Base-by-base conservation (phyloP, 1,140 invertebrate genomes). In the Drosophila ficusphila region DNA sequence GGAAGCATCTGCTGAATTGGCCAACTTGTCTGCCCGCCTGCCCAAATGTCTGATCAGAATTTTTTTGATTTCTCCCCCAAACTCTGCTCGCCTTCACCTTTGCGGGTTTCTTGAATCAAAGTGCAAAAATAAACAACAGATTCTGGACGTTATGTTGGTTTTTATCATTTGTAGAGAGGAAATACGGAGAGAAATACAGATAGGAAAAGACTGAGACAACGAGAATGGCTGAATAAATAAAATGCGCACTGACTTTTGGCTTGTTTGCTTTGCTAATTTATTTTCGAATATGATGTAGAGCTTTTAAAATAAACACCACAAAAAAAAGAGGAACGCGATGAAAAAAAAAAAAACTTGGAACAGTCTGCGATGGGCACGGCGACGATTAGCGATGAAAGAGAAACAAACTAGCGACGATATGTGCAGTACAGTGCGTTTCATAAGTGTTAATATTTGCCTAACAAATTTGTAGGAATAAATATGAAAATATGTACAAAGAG, bases 241-340 rank as follows among this genome's bases (percentile, higher is more conserved):
- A 60, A 70, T 77, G 76, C 60, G 71, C 70, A 74, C 60, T 74
- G 71, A 73, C 58, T 81, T 65, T 72, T 79, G 27, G 68, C 69
- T 77, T 83, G 74, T 82, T 82, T 83, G 76, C 65, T 79, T 86
- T 79, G 76, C 76, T 86, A 86, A 86, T 88, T 86, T 86, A 86
- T 85, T 85, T 85, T 85, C 72, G 81, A 85, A 85, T 79, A 85
- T 85, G 81, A 85, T 86, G 79, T 85, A 85, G 79, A 85, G 81
- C 81, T 85, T 86, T 86, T 86, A 76, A 85, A 86, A 86, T 86
- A 85, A 85, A 85, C 81, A 85, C 52, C 47, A 65, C 23, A 64
- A 58, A 56, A 51, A 74, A 61, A 67, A 19, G 48, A 57, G 41
- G 31, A 47, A 56, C 29, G 44, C 47, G n/a, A 1, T 19, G 29